phyloP scores from a whole-genome alignment of 2,113 vertebrate species.

The Saimiri boliviensis region DNA sequence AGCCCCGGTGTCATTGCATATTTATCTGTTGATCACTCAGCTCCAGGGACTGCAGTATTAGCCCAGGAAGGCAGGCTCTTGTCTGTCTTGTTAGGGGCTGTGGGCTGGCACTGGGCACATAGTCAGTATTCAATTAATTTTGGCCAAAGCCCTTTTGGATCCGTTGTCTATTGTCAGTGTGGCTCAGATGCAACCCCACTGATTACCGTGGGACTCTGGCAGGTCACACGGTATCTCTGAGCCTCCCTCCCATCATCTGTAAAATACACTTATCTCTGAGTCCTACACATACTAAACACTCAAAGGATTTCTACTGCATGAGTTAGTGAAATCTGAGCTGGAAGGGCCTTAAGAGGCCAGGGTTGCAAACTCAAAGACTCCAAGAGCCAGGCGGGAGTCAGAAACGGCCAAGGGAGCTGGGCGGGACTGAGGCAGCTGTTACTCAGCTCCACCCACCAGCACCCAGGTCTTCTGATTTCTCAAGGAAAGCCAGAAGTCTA shows the following conservation, averaged over 20 bases:
- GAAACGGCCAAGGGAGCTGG: not conserved
- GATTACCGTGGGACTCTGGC: not conserved
- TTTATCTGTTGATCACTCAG: not conserved
- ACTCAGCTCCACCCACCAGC: not conserved
- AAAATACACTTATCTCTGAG: not conserved
- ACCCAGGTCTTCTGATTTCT: not conserved
- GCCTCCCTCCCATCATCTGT: not conserved
- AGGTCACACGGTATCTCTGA: not conserved
- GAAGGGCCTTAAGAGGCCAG: not conserved
- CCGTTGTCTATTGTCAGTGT: fast-evolving
- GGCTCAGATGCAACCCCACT: not conserved
- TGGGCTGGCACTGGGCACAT: not conserved
- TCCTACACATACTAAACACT: not conserved
- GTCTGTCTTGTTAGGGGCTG: not conserved
- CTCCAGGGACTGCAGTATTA: not conserved
- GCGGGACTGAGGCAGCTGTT: not conserved
- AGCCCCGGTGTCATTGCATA: not conserved
- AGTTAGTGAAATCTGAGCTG: not conserved
- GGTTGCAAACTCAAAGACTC: not conserved
- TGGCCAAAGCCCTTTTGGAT: not conserved
- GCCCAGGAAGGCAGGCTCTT: not conserved
- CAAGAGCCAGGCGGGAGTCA: not conserved
- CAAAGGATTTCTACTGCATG: not conserved
- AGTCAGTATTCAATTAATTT: not conserved
- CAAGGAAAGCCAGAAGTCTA: not conserved